A percentile compares a stretch with the other conserved stretches of the same genome.
Evolutionary conservation across 2,797 vertebrate species (phyloP).

Genomic region (Limosa lapponica): DNA sequence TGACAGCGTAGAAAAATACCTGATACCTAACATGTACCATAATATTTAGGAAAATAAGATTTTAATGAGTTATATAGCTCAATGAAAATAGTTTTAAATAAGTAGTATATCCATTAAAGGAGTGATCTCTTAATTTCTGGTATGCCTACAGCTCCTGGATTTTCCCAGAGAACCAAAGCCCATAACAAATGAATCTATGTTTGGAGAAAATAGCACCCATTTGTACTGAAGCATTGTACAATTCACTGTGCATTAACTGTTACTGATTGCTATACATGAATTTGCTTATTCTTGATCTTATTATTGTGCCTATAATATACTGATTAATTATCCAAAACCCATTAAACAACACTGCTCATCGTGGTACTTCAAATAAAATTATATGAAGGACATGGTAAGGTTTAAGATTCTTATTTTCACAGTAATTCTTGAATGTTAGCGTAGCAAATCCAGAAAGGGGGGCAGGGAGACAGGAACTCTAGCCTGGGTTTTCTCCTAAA

Average conservation of each 20-base stretch:
- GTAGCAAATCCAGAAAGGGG: neutral
- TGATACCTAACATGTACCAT: rapidly evolving
- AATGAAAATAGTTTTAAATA: neutral
- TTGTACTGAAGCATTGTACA: neutral
- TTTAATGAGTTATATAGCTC: neutral
- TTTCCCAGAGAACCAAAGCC: neutral
- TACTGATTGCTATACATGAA: neutral
- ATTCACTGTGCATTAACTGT: neutral
- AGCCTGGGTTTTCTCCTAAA: neutral
- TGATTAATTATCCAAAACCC: neutral
- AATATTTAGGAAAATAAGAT: neutral
- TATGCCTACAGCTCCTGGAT: neutral
- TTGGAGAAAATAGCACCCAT: neutral
- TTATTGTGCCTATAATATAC: neutral
- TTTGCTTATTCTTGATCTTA: neutral
- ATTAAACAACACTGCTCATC: neutral
- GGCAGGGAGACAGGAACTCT: neutral
- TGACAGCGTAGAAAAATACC: neutral
- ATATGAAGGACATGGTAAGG: neutral
- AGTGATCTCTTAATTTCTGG: neutral
- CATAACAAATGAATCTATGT: neutral
- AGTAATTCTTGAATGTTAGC: neutral
- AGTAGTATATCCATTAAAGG: neutral
- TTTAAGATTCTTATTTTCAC: neutral
- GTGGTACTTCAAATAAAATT: neutral